Percentiles rank a stretch among this genome's conserved stretches.
These are phyloP conservation scores for Temnopleurus reevesii DNA, from an alignment of 53 echinoderm and acorn worm species.

Conservation along the genomic window DNA sequence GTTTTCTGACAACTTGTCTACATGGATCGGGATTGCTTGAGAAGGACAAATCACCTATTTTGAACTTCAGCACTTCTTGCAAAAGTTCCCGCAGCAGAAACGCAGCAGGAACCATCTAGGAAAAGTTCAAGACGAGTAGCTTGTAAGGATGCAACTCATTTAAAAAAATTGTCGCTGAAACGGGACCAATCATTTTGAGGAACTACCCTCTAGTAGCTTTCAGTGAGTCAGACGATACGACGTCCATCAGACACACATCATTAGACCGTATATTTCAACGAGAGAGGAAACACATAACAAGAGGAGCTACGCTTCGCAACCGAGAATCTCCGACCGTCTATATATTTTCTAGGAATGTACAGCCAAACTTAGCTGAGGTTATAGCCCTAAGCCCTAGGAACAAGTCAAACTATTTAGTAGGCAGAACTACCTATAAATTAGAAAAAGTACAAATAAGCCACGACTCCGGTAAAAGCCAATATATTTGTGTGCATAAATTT, in stretches of 20 bases:
- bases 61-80: too few relatives aligned
- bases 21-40: too few relatives aligned
- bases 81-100: too few relatives aligned
- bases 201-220: constrained; percentile 27
- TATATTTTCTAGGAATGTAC: background rate
- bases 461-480: too few relatives aligned
- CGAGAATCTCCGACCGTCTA: background rate
- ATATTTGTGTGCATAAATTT: too few relatives aligned
- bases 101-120: too few relatives aligned
- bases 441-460: too few relatives aligned
- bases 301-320: background rate
- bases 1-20: too few relatives aligned
- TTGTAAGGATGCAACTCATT: background rate
- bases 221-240: constrained; percentile 20
- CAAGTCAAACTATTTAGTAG: background rate
- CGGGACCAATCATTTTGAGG: constrained; percentile 1
- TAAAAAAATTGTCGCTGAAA: background rate
- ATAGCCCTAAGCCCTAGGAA: background rate
- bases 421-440: too few relatives aligned
- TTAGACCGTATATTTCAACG: background rate
- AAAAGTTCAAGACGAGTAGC: background rate
- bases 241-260: background rate
- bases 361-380: background rate
- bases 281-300: background rate
- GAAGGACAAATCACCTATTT: too few relatives aligned